These are phyloP conservation scores for Ahaetulla prasina DNA, from an alignment of 2,113 vertebrate species.

Conservation along the genomic window DNA sequence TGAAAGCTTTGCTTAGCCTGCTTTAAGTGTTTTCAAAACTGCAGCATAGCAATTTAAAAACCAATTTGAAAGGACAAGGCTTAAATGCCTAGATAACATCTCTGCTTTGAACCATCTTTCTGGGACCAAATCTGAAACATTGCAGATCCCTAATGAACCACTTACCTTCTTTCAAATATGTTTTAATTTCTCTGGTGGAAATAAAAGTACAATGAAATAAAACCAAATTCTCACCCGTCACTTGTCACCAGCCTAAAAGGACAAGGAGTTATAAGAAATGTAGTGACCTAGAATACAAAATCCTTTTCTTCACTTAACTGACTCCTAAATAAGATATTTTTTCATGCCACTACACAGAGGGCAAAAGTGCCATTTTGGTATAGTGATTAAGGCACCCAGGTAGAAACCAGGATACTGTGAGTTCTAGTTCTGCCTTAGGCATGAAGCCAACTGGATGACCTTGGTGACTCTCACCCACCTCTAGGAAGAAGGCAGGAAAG, in stretches of 20 bases:
- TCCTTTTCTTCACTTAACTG: background rate
- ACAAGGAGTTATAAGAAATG: background rate
- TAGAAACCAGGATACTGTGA: background rate
- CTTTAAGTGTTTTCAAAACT: background rate
- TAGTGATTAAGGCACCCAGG: background rate
- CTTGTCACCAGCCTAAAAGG: background rate
- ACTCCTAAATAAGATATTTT: background rate
- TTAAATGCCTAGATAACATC: background rate
- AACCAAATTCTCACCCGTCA: background rate
- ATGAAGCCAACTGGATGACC: background rate
- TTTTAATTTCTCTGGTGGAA: background rate
- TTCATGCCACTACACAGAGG: background rate
- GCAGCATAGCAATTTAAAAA: background rate
- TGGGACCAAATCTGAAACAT: background rate
- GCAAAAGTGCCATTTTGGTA: background rate
- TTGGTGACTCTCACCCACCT: background rate
- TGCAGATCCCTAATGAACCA: background rate
- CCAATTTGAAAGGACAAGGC: background rate
- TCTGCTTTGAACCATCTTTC: background rate
- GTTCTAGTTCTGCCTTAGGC: background rate
- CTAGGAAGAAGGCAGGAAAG: background rate
- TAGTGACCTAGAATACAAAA: background rate
- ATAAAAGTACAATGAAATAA: background rate
- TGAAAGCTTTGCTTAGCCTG: background rate
- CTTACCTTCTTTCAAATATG: background rate